These are phyloP conservation scores for Sycophila texana DNA, from an alignment of 2,888 invertebrate species.

Conservation along the genomic window DNA sequence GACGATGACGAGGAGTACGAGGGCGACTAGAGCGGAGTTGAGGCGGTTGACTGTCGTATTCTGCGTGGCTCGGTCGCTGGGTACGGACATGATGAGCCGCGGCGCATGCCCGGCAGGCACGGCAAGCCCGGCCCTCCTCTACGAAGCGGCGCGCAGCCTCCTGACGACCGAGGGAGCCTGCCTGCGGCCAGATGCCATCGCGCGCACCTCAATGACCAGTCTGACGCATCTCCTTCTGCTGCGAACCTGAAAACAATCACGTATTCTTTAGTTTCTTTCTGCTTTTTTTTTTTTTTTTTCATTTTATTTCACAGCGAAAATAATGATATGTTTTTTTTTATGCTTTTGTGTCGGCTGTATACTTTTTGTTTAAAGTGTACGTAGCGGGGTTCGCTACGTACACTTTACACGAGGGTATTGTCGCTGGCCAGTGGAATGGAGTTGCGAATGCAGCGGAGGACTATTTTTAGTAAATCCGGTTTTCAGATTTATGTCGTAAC, in stretches of 20 bases:
- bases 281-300: too few relatives aligned
- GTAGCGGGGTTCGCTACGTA: too few relatives aligned
- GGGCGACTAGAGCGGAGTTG: slow-evolving; percentile 14
- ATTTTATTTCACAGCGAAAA: too few relatives aligned
- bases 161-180: neutral
- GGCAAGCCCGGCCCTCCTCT: slow-evolving; percentile 58
- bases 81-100: slow-evolving; percentile 72
- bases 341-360: too few relatives aligned
- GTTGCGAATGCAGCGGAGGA: too few relatives aligned
- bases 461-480: too few relatives aligned
- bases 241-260: neutral
- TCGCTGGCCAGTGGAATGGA: too few relatives aligned
- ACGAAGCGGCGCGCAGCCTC: slow-evolving; percentile 2
- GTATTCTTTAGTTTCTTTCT: too few relatives aligned
- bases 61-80: slow-evolving; percentile 64
- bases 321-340: too few relatives aligned
- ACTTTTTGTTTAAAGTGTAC: too few relatives aligned
- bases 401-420: too few relatives aligned
- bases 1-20: slow-evolving; percentile 64
- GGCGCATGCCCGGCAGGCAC: slow-evolving; percentile 70
- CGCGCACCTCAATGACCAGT: neutral
- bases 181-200: slow-evolving; percentile 7
- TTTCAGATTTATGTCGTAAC: too few relatives aligned
- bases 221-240: neutral
- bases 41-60: slow-evolving; percentile 61